These are phyloP conservation scores for Dipus sagitta DNA, from an alignment of 2,797 vertebrate species.

Conservation along the genomic window DNA sequence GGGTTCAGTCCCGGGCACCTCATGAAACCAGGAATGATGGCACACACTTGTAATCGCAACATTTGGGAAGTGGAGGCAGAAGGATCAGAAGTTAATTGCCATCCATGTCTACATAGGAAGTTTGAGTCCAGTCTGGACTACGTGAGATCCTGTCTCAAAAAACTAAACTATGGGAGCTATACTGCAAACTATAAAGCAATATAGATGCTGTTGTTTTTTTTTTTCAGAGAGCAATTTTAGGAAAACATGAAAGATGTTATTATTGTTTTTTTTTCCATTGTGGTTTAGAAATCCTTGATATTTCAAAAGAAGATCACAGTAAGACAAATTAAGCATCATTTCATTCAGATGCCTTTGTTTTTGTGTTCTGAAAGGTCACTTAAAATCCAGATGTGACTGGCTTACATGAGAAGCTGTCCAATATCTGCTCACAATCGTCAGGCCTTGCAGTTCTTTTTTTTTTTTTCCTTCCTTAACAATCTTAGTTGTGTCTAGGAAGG, in stretches of 20 bases:
- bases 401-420: background rate
- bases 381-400: background rate
- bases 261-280: background rate
- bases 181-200: background rate
- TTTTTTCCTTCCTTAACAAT: background rate
- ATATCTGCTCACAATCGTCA: background rate
- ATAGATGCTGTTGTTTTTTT: background rate
- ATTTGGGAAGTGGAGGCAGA: background rate
- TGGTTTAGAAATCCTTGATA: background rate
- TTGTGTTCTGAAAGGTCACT: background rate
- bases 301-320: background rate
- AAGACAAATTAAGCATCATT: background rate
- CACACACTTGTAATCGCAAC: background rate
- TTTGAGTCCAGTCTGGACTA: background rate
- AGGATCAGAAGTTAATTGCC: background rate
- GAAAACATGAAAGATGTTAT: constrained; percentile 19
- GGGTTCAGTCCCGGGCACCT: background rate
- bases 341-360: background rate
- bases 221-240: constrained; percentile 29
- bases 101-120: background rate
- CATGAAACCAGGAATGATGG: background rate
- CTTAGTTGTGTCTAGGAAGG: background rate
- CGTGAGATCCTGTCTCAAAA: background rate
- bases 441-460: background rate
- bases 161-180: background rate